Conservation (phyloP, 2,797 vertebrate genomes). For the Phaenicophaeus curvirostris region DNA sequence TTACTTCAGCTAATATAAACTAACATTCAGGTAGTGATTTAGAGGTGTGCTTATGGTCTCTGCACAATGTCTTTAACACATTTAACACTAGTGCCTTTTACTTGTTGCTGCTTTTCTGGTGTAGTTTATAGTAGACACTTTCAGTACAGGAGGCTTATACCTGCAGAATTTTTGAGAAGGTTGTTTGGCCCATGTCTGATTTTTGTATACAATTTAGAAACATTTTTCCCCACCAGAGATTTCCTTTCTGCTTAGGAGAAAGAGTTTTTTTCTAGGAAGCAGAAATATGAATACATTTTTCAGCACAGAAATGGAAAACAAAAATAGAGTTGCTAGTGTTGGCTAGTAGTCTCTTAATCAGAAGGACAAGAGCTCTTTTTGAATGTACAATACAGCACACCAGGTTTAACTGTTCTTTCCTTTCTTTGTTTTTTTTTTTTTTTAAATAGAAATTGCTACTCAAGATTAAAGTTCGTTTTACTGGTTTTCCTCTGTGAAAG, state of each 20-base stretch:
- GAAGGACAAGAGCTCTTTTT: background rate
- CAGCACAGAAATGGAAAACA: background rate
- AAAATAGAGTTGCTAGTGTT: background rate
- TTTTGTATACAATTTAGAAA: background rate
- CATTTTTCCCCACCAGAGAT: background rate
- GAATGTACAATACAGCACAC: background rate
- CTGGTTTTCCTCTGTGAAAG: constrained; percentile 55
- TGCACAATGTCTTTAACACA: background rate
- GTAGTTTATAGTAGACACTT: background rate
- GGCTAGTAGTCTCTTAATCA: background rate
- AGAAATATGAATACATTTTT: background rate
- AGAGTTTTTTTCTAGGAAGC: background rate
- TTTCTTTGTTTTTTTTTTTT: background rate
- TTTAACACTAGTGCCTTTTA: background rate
- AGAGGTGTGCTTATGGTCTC: background rate
- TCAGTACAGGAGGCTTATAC: background rate
- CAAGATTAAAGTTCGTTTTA: background rate
- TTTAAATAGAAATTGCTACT: background rate
- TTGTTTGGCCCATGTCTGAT: background rate
- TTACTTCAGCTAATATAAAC: background rate
- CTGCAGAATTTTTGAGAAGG: background rate
- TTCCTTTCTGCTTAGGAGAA: background rate
- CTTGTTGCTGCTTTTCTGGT: background rate
- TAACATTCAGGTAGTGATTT: background rate
- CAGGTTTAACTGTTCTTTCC: background rate